Evolutionary conservation across 2,113 vertebrate genomes (phyloP).

Genomic region (Callospermophilus lateralis): DNA sequence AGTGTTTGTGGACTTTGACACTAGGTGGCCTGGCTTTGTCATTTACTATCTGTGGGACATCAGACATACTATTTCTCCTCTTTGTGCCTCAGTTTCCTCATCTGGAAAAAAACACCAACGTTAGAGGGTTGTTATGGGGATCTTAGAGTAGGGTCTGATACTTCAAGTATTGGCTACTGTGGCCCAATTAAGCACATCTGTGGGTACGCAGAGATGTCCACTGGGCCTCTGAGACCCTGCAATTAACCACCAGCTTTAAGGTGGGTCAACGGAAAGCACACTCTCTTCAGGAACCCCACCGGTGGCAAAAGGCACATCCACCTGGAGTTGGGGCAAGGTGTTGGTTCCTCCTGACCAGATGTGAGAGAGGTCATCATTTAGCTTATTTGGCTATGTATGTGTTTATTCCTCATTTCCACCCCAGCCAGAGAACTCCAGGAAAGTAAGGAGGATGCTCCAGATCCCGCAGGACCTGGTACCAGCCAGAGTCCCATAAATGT

Average conservation of each 20-base stretch:
- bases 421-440: neutral
- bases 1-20: neutral
- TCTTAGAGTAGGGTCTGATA: neutral
- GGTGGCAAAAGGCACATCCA: neutral
- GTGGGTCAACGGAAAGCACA: neutral
- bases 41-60: neutral
- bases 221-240: neutral
- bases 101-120: neutral
- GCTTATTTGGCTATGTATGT: neutral
- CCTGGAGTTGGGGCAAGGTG: neutral
- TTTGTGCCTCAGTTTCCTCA: conserved; percentile 9
- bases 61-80: neutral
- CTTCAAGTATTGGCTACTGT: neutral
- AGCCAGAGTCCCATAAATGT: neutral
- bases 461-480: neutral
- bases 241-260: neutral
- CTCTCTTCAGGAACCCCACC: neutral
- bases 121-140: neutral
- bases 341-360: neutral
- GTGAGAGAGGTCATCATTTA: neutral
- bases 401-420: neutral
- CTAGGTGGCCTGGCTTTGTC: neutral
- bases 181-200: neutral
- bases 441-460: neutral
- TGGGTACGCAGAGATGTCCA: neutral